Percentiles rank a stretch among this genome's conserved stretches.
These are phyloP conservation scores for Ptilorrhoa leucosticta DNA, from an alignment of 2,113 vertebrate species.

Conservation along the genomic window DNA sequence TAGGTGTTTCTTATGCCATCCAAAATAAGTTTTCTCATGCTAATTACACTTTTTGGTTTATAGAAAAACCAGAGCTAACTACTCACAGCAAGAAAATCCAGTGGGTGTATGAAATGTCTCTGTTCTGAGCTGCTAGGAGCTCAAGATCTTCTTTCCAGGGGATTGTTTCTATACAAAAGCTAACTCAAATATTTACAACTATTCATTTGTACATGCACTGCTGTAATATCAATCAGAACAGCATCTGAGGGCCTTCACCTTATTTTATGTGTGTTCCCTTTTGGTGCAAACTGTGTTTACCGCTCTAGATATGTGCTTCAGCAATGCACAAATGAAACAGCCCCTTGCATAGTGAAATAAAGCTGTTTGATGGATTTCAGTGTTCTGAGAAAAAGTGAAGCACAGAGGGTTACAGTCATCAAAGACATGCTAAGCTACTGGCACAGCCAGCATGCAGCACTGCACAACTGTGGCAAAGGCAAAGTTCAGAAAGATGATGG, in stretches of 20 bases:
- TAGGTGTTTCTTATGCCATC: neutral
- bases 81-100: neutral
- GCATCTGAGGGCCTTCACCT: neutral
- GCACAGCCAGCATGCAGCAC: neutral
- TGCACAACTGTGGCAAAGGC: neutral
- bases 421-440: neutral
- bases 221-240: neutral
- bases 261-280: neutral
- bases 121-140: neutral
- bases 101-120: neutral
- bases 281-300: neutral
- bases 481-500: neutral
- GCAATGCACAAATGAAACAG: neutral
- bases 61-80: neutral
- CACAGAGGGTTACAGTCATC: neutral
- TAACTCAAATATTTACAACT: neutral
- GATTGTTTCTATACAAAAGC: neutral
- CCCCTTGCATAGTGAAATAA: neutral
- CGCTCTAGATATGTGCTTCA: neutral
- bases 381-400: neutral
- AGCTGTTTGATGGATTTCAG: neutral
- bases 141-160: neutral
- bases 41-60: neutral
- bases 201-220: neutral
- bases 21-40: neutral